These are phyloP conservation scores for Meandrina meandrites DNA, from an alignment of 92 coral and sea anemone species.

Conservation along the genomic window DNA sequence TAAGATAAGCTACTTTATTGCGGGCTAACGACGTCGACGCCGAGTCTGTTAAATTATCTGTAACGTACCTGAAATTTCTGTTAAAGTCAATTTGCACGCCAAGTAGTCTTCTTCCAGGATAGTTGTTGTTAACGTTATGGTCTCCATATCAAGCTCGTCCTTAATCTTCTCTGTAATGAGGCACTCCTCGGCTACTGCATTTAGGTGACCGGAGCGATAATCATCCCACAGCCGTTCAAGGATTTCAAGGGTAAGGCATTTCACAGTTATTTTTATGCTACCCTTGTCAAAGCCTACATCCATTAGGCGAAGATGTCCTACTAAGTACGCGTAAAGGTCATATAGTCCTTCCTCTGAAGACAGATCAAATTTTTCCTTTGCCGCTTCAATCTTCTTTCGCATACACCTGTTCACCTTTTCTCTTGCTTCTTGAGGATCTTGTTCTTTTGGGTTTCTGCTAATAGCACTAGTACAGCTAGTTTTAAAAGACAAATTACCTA, in stretches of 20 bases:
- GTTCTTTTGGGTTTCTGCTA: no score
- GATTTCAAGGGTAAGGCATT: background rate
- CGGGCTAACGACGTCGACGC: background rate
- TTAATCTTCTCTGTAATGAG: background rate
- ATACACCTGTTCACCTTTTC: no score
- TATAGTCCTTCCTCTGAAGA: background rate
- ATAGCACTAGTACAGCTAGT: no score
- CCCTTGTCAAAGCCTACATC: background rate
- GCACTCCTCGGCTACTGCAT: background rate
- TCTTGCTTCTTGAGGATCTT: no score
- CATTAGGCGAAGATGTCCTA: background rate
- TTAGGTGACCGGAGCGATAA: background rate
- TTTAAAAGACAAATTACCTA: no score
- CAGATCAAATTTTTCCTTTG: background rate
- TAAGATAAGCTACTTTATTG: no score
- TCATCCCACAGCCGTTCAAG: background rate
- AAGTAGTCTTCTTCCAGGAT: background rate
- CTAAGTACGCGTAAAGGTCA: background rate
- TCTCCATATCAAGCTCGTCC: background rate
- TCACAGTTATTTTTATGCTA: background rate
- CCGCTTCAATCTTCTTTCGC: no score
- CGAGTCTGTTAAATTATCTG: background rate
- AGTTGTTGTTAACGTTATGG: background rate
- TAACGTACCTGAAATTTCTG: background rate
- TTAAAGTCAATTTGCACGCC: background rate